Evolutionary conservation across 2,888 invertebrate species (phyloP), one percentile per base, ranked within the genome.

Genomic region (Microplitis manilae): DNA sequence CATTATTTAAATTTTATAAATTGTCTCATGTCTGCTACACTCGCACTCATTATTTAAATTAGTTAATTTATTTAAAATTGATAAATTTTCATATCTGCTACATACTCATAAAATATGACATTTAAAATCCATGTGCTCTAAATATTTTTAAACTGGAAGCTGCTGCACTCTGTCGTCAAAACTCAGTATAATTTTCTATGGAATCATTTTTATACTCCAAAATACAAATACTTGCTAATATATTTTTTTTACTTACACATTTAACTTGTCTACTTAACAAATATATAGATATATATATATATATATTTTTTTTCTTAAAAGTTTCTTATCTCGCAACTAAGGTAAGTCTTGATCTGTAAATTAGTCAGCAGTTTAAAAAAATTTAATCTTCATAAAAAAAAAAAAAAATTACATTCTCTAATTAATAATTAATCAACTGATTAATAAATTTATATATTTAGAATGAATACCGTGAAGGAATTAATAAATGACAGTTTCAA

Each of bases 401-500:
- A 20, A 50, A 50, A 13, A 13, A 13, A 50, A 1, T 13, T 50
- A 50, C 13, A 13, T 50, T 7, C 7, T 62, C n/a, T 62, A 17
- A 20, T 17, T 62, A 20, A n/a, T 17, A 60, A 60, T 38, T 71
- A 59, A 7, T 68, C 2, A 30, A 30, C 30, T 30, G 1, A 0
- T 71, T 38, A 59, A n/a, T 38, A 30, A 50, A 9, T 59, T n/a
- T 30, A 61, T 39, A 41, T 4, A 15, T 40, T 41, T 17, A 69
- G 15, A 39, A 77, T 77, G 73, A 50, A 78, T 73, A 68, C 75
- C 7, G 15, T 81, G 0, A 90, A 91, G 80, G 84, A 86, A 65
- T 85, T 92, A 61, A 86, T 95, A 40, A 94, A 94, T 88, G 89
- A 90, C 78, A 84, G 92, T 59, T 94, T 95, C 84, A 92, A 91